Percentiles rank a stretch among this genome's conserved stretches.
These are phyloP conservation scores for Meta bourneti DNA, from an alignment of 2,888 invertebrate species.

Conservation along the genomic window DNA sequence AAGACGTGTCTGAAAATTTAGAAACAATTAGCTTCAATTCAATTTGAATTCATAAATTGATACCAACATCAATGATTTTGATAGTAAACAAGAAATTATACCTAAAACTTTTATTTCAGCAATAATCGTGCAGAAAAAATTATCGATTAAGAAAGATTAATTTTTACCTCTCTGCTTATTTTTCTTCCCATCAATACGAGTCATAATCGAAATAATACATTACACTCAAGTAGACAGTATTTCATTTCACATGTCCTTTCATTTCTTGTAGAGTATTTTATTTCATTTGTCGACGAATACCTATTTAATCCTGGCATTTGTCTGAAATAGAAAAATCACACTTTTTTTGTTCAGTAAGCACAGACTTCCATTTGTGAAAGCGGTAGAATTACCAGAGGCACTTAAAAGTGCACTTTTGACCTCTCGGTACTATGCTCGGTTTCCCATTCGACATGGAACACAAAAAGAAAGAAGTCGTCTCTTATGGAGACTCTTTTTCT, in stretches of 20 bases:
- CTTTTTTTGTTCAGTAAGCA: slow-evolving; percentile 4
- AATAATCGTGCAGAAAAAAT: no score
- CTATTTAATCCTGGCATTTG: slow-evolving; percentile 11
- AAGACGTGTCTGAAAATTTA: no score
- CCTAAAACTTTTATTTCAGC: no score
- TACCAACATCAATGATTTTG: no score
- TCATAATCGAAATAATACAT: no score
- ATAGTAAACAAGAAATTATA: no score
- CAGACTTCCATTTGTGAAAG: slow-evolving; percentile 51
- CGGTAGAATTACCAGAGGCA: slow-evolving; percentile 64
- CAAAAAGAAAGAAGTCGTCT: slow-evolving; percentile 9
- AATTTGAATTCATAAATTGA: no score
- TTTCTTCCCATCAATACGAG: no score
- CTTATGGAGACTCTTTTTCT: not conserved
- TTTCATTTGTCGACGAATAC: slow-evolving; percentile 45
- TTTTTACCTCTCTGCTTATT: no score
- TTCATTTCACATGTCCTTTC: not conserved
- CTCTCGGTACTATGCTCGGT: slow-evolving; percentile 17
- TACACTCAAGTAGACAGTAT: no score
- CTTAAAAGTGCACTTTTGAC: slow-evolving; percentile 65
- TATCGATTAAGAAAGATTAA: no score
- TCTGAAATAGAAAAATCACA: not conserved
- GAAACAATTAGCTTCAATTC: no score
- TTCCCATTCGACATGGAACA: not conserved
- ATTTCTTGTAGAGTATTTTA: slow-evolving; percentile 23